Base-by-base conservation (phyloP, 2,888 invertebrate genomes). In the Spicauda simplicius region DNA sequence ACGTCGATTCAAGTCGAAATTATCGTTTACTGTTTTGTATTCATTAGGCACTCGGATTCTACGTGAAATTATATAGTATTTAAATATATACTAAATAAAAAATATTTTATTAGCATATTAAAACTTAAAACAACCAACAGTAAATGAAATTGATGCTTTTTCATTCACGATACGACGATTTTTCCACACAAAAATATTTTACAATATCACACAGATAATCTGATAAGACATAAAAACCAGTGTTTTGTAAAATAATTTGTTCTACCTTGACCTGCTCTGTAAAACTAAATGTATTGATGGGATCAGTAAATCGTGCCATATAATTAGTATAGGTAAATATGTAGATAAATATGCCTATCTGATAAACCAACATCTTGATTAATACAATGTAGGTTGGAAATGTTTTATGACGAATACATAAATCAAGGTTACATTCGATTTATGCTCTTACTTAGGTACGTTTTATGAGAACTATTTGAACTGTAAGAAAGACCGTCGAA, bases 151-250 rank as follows among this genome's bases (percentile, higher is more conserved):
- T 25, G 5, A 25, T 50, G 11, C 7, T 48, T 50, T n/a, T 5
- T 52, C 70, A 67, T 73, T 73, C 66, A 71, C 72, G 63, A 65
- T 73, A 55, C 73, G 70, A 65, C 68, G 69, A 59, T 37, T 48
- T 48, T 48, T 16, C 16, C 16, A 41, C 16, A 48, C 16, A 16
- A 16, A 48, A 48, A 16, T 48, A 48, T 5, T 48, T 48, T 48
- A 48, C 48, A 48, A 16, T 48, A 16, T 48, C 11, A 14, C 5
- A 16, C n/a, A 16, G 7, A 16, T 48, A 7, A 12, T 7, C 16
- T 48, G 4, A 16, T 48, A 7, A 16, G n/a, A 0, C n/a, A 16
- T 48, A 25, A 48, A 45, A 48, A 16, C 16, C n/a, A 48, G 2
- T 3, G 16, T 2, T 48, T 48, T 16, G 4, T 16, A 25, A 16